Base-by-base conservation (phyloP, 2,113 vertebrate genomes). In the Melanostigma gelatinosum region DNA sequence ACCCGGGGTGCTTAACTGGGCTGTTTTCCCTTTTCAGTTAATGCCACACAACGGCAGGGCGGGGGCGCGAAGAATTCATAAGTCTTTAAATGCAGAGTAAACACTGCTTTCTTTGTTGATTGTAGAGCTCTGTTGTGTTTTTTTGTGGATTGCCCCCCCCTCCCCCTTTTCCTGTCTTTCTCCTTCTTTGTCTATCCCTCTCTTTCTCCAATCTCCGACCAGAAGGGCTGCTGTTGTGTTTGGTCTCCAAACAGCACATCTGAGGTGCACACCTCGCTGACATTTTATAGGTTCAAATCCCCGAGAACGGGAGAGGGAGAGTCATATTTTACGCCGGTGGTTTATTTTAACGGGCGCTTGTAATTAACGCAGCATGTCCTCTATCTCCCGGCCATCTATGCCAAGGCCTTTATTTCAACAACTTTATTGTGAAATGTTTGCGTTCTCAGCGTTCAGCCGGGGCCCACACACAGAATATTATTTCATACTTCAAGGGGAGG, bases 391-490 rank as follows among this genome's bases (percentile, higher is more conserved):
- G 96, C 86, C 94, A 97, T 97, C 97, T 94, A 94, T 97, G 97
- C 97, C 96, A 95, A 94, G 96, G 96, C 95, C 97, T 97, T 96
- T 96, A 97, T 98, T 98, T 97, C 97, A 98, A 97, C 97, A 96
- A 97, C 96, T 98, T 98, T 97, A 98, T 97, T 97, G 97, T 98
- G 97, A 98, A 97, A 98, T 98, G 97, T 98, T 98, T 97, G 97
- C 97, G 96, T 98, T 98, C 97, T 96, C 97, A 95, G 95, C 95
- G 96, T 95, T 97, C 94, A 95, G 92, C 83, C 78, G 18, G 86
- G 93, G 97, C 97, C 97, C 97, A 98, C 98, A 97, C 97, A 97
- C 97, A 96, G 96, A 97, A 97, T 96, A 96, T 95, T 96, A 96
- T 97, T 98, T 97, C 97, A 97, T 98, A 97, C 96, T 96, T 96